Evolutionary conservation across 1,140 invertebrate genomes (phyloP).

Genomic region (Neuroterus valhalla): DNA sequence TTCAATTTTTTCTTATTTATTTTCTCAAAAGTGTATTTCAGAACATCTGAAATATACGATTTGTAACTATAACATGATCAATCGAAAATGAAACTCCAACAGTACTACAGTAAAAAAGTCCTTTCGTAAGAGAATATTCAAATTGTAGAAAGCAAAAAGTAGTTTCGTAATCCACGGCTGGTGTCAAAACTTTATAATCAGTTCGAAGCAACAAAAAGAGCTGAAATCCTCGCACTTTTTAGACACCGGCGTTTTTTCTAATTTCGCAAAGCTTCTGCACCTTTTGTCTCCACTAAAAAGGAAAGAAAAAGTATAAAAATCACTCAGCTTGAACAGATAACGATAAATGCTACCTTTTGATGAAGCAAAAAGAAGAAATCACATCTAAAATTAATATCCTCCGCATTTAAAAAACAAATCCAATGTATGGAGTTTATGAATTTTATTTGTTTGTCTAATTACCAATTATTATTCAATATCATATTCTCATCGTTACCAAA

Average conservation of each 20-base stretch:
- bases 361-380: too few relatives aligned
- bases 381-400: too few relatives aligned
- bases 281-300: neutral
- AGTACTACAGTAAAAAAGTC: too few relatives aligned
- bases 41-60: too few relatives aligned
- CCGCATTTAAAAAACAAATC: too few relatives aligned
- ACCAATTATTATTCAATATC: neutral
- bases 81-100: too few relatives aligned
- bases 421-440: too few relatives aligned
- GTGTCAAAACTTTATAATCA: neutral
- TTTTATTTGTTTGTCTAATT: neutral
- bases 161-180: neutral
- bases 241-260: neutral
- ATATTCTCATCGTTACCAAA: slow-evolving; percentile 2
- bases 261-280: neutral
- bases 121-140: neutral
- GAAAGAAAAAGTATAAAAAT: neutral
- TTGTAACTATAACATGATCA: too few relatives aligned
- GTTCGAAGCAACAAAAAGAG: neutral
- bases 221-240: neutral
- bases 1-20: too few relatives aligned
- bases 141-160: neutral
- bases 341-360: too few relatives aligned
- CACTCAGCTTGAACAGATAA: neutral
- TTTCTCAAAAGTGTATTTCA: too few relatives aligned